Base-by-base conservation (phyloP, 2,797 vertebrate genomes). In the Ibycter americanus region DNA sequence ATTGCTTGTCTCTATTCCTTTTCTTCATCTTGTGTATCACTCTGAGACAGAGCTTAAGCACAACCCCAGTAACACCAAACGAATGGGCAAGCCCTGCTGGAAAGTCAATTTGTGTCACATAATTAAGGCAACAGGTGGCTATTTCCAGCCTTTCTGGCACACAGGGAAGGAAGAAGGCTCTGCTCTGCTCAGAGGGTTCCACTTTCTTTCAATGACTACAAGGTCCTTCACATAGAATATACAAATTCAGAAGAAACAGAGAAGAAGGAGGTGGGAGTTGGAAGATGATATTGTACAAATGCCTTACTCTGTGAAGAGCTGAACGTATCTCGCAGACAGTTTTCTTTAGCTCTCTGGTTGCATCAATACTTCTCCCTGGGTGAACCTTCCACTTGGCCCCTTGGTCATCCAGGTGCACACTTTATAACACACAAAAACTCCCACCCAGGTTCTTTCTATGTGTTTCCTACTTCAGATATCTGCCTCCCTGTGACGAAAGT, bases 11-110 rank as follows among this genome's bases (percentile, higher is more conserved):
- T 59, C 31, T 26, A 4, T 29, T 74, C 11, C 31, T 70, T 82
- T 83, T 66, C 58, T 61, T 12, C 26, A 2, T 31, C 58, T 78
- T n/a, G 16, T 26, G 15, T 38, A 46, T 38, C 46, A 17, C 11
- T 65, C 49, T 5, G 9, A 70, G 26, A 6, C 0, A 67, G 15
- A 76, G 25, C 7, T 83, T 40, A 31, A 91, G 68, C 26, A 90
- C 67, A 83, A 59, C 26, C 12, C 29, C 38, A n/a, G 6, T 9
- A 72, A 11, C 21, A 32, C 20, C 14, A 83, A 66, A 32, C 3
- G 20, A 82, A 61, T 0, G 0, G 32, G 17, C 25, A 51, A 47
- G 9, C 12, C 49, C 15, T 6, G 3, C 15, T 70, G 11, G 12
- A 46, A 78, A 70, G 52, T 32, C 40, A 46, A 46, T 36, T 73